These are phyloP conservation scores for Tholera decimalis DNA, from an alignment of 2,888 invertebrate species.

Conservation along the genomic window DNA sequence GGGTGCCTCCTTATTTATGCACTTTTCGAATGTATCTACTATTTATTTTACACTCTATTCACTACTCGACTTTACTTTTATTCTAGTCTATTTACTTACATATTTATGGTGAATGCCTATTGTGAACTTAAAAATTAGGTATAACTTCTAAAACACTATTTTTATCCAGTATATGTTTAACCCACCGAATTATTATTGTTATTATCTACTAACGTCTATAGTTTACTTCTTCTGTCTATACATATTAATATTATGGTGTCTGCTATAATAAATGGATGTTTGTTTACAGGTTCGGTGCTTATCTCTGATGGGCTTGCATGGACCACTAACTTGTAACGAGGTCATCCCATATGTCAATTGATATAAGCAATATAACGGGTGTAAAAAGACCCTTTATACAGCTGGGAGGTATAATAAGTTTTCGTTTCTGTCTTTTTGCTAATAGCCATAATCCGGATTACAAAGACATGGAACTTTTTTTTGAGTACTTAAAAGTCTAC, in stretches of 20 bases:
- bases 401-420: neutral
- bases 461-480: neutral
- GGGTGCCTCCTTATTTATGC: conserved; percentile 3
- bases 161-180: conserved; percentile 20
- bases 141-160: conserved; percentile 10
- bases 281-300: conserved; percentile 90
- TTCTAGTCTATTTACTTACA: conserved; percentile 18
- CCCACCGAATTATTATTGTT: conserved; percentile 38
- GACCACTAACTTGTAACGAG: conserved; percentile 77
- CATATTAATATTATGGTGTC: conserved; percentile 25
- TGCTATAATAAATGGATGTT: conserved; percentile 69
- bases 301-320: conserved; percentile 88
- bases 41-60: conserved; percentile 10
- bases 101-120: conserved; percentile 20
- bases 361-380: conserved; percentile 54
- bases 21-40: no score
- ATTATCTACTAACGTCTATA: conserved; percentile 26
- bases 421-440: no score
- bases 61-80: conserved; percentile 2
- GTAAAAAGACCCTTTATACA: conserved; percentile 21
- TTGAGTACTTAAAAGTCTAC: neutral
- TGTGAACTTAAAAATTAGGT: conserved; percentile 3
- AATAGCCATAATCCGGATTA: neutral
- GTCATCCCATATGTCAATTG: conserved; percentile 65
- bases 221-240: conserved; percentile 5